These are phyloP conservation scores for Notothenia rossii DNA, from an alignment of 2,113 vertebrate species.

Conservation along the genomic window DNA sequence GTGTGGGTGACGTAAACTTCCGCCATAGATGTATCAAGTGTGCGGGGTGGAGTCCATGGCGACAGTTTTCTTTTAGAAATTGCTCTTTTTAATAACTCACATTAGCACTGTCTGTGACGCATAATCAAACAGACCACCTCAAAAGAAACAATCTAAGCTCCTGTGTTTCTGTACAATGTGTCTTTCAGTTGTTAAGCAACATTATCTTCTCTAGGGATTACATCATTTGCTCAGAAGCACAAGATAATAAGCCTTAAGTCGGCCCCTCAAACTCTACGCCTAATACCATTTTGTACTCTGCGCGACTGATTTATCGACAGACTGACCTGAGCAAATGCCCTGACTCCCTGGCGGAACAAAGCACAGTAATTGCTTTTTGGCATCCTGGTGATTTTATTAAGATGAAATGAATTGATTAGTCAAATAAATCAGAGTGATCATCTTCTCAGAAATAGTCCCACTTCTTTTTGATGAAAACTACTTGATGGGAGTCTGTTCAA, in stretches of 20 bases:
- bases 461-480: slow-evolving; percentile 11
- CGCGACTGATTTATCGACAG: slow-evolving; percentile 34
- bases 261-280: background rate
- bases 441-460: slow-evolving; percentile 4
- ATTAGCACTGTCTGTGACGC: background rate
- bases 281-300: slow-evolving; percentile 28
- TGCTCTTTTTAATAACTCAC: background rate
- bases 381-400: slow-evolving; percentile 20
- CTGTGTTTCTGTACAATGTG: background rate
- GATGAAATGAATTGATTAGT: slow-evolving; percentile 20
- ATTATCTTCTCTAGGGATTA: slow-evolving; percentile 31
- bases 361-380: slow-evolving; percentile 58
- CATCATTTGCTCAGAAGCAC: slow-evolving; percentile 24
- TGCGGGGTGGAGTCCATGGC: slow-evolving; percentile 33
- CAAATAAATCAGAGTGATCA: background rate
- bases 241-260: slow-evolving; percentile 24
- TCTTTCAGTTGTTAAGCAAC: slow-evolving; percentile 23
- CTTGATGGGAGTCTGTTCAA: background rate
- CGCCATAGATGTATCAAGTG: background rate
- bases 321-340: slow-evolving; percentile 7
- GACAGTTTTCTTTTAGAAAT: slow-evolving; percentile 3
- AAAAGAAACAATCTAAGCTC: background rate
- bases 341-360: slow-evolving; percentile 34
- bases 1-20: slow-evolving; percentile 42
- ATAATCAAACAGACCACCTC: slow-evolving; percentile 2